phyloP scores from a whole-genome alignment of 1,140 invertebrate genomes.

The Choristoneura fumiferana region DNA sequence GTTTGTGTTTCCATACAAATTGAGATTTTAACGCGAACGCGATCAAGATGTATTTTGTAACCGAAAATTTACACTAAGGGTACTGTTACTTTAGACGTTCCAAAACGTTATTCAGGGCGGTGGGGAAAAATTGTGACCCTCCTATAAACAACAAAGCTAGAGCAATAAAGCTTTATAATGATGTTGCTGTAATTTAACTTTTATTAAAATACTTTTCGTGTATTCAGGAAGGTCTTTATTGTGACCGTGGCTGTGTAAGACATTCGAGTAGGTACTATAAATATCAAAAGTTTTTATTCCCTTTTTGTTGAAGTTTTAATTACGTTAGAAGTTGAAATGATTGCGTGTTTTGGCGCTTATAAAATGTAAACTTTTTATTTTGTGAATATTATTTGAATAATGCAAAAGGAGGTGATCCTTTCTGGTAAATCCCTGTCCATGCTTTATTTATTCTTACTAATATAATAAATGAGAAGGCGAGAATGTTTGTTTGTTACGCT shows the following conservation, averaged over 20 bases:
- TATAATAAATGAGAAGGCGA: too few relatives aligned
- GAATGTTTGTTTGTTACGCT: too few relatives aligned
- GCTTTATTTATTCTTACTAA: too few relatives aligned
- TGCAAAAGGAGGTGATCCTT: too few relatives aligned
- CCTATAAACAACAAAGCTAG: neutral
- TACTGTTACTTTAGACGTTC: too few relatives aligned
- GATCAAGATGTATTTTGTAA: too few relatives aligned
- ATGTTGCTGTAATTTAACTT: slow-evolving; percentile 13
- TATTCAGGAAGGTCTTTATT: slow-evolving; percentile 6
- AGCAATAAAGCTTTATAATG: slow-evolving; percentile 13
- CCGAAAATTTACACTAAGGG: too few relatives aligned
- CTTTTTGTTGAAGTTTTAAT: slow-evolving; percentile 6
- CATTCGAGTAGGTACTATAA: slow-evolving; percentile 2
- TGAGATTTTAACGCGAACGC: too few relatives aligned
- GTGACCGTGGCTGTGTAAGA: neutral
- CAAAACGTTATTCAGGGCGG: neutral
- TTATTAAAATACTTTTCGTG: slow-evolving; percentile 18
- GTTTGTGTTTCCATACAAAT: too few relatives aligned
- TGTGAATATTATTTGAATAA: too few relatives aligned
- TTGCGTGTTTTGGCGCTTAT: neutral
- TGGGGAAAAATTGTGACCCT: neutral
- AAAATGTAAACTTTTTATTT: neutral
- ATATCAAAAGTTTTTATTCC: neutral
- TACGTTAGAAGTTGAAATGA: neutral
- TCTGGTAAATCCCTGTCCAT: too few relatives aligned